Conservation (phyloP, 37 sponge, comb jelly and placozoan species). For the Crambe crambe region DNA sequence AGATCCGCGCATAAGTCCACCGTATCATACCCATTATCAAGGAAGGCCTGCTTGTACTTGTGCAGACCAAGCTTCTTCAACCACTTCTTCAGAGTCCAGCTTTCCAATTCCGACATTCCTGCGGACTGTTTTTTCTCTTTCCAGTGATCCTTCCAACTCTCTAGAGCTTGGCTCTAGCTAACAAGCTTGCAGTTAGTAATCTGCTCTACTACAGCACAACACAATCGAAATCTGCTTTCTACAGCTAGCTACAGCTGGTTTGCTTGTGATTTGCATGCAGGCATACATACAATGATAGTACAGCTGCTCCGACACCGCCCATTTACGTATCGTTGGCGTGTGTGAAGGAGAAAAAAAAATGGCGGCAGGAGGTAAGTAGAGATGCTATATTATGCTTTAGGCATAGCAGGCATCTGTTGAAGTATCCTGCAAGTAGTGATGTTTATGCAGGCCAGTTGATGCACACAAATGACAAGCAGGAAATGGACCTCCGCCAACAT, state of each 20-base stretch:
- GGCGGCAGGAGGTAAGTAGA: conserved; percentile 9
- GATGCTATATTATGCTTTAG: background rate
- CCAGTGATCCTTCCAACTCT: too few species aligned
- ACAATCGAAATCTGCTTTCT: too few species aligned
- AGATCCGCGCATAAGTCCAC: conserved; percentile 45
- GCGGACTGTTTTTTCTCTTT: too few species aligned
- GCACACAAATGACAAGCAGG: conserved; percentile 5
- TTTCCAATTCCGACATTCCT: background rate
- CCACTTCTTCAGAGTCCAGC: conserved; percentile 73
- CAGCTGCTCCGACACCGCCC: too few species aligned
- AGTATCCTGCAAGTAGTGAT: background rate
- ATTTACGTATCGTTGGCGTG: too few species aligned
- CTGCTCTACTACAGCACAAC: too few species aligned
- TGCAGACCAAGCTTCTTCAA: conserved; percentile 49
- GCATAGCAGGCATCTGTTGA: too few species aligned
- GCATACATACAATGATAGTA: too few species aligned
- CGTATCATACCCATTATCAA: conserved; percentile 83
- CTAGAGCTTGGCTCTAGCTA: too few species aligned
- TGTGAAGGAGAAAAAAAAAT: background rate
- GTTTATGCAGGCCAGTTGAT: conserved; percentile 30
- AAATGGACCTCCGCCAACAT: background rate
- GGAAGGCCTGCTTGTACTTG: conserved; percentile 57
- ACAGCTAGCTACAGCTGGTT: too few species aligned
- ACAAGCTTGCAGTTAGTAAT: too few species aligned
- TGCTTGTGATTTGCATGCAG: too few species aligned